Evolutionary conservation across 2,113 vertebrate genomes (phyloP).

Genomic region (Cromileptes altivelis): DNA sequence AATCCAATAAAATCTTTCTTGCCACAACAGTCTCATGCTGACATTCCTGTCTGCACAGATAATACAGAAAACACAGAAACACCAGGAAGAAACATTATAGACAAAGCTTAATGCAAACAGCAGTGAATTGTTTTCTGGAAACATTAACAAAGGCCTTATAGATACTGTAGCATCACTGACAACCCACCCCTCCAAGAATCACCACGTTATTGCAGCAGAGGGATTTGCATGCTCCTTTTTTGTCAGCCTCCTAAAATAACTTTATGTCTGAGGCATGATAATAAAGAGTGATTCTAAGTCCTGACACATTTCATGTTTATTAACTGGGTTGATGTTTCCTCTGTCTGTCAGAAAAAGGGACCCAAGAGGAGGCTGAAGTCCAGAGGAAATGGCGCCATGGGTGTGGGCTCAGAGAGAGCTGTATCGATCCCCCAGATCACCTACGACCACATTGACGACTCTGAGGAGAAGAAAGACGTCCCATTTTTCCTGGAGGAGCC

Average conservation of each 20-base stretch:
- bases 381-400: slow-evolving; percentile 82
- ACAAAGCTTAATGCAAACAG: too few relatives aligned
- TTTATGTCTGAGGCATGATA: background rate
- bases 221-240: background rate
- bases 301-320: background rate
- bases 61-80: background rate
- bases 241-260: background rate
- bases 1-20: background rate
- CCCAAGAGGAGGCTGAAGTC: slow-evolving; percentile 86
- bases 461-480: slow-evolving; percentile 82
- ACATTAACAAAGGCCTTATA: background rate
- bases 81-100: background rate
- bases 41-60: background rate
- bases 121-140: background rate
- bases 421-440: slow-evolving; percentile 90
- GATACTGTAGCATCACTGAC: background rate
- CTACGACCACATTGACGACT: slow-evolving; percentile 84
- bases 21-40: background rate
- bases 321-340: slow-evolving; percentile 23
- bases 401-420: slow-evolving; percentile 77
- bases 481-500: slow-evolving; percentile 83
- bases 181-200: too few relatives aligned
- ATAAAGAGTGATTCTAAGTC: background rate
- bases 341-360: slow-evolving; percentile 84
- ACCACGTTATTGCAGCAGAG: too few relatives aligned